Evolutionary conservation across 1,140 invertebrate species (phyloP).

Genomic region (Propsilocerus akamusi): DNA sequence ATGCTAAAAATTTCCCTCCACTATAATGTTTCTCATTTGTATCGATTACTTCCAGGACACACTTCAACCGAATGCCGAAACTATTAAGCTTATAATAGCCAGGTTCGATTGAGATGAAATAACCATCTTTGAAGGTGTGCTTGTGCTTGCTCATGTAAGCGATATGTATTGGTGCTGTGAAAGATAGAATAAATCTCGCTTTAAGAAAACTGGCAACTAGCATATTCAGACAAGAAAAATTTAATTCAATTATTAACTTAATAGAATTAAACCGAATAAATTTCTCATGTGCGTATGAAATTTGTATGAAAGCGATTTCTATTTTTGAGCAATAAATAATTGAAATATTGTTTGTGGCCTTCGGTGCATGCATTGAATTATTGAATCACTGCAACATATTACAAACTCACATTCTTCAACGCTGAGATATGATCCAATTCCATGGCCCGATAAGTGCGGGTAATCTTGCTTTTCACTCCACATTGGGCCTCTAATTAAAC

Average conservation of each 20-base stretch:
- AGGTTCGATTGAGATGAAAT: slow-evolving; percentile 70
- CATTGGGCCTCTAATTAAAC: slow-evolving; percentile 53
- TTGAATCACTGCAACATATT: too few species aligned
- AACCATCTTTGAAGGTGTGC: slow-evolving; percentile 50
- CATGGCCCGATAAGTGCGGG: slow-evolving; percentile 73
- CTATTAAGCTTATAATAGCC: slow-evolving; percentile 63
- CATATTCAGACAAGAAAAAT: slow-evolving; percentile 5
- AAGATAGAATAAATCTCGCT: slow-evolving; percentile 8
- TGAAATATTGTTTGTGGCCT: too few species aligned
- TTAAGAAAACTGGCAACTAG: neutral
- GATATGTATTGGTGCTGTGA: slow-evolving; percentile 49
- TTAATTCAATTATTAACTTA: slow-evolving; percentile 4
- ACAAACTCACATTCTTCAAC: slow-evolving; percentile 64
- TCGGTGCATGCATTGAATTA: too few species aligned
- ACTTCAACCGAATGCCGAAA: slow-evolving; percentile 85
- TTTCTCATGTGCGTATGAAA: too few species aligned
- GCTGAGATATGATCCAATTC: slow-evolving; percentile 69
- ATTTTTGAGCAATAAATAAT: too few species aligned
- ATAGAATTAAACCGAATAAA: slow-evolving; percentile 1
- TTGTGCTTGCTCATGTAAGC: slow-evolving; percentile 33
- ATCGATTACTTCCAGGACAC: slow-evolving; percentile 67
- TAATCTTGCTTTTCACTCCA: slow-evolving; percentile 72
- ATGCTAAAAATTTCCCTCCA: slow-evolving; percentile 38
- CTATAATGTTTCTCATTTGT: slow-evolving; percentile 26
- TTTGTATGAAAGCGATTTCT: too few species aligned